A percentile compares a stretch with the other conserved stretches of the same genome.
Evolutionary conservation across 2,797 vertebrate species (phyloP).

Genomic region (Scolopax bukidnonensis): DNA sequence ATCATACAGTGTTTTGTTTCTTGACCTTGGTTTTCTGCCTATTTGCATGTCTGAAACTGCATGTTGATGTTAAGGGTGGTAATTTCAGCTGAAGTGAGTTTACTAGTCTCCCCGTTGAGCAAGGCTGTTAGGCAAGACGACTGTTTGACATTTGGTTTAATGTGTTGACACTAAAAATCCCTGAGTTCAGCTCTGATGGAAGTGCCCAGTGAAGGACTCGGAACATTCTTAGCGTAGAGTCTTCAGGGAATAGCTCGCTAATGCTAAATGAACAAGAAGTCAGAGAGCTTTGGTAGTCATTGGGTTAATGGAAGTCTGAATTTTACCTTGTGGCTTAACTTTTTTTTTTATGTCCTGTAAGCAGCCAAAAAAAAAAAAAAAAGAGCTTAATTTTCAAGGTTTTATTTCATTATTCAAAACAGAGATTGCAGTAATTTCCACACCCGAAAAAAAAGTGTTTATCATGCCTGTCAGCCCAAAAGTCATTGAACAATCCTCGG

Average conservation of each 20-base stretch:
- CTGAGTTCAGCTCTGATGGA: conserved; percentile 31
- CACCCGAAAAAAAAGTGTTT: neutral
- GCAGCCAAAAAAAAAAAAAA: neutral
- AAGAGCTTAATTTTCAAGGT: neutral
- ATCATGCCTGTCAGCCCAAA: neutral
- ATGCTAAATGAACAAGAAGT: neutral
- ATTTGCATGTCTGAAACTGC: neutral
- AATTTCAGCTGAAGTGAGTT: conserved; percentile 40
- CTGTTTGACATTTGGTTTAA: conserved; percentile 56
- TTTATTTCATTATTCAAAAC: neutral
- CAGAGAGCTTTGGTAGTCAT: neutral
- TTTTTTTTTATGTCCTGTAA: neutral
- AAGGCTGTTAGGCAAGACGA: conserved; percentile 34
- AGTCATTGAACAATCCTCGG: neutral
- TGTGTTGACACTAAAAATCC: conserved; percentile 50
- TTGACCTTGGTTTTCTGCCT: conserved; percentile 27
- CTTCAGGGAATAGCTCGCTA: neutral
- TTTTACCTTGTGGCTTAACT: neutral
- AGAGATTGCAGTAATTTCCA: neutral
- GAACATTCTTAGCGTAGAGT: neutral
- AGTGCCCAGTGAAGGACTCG: neutral
- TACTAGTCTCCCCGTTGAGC: neutral
- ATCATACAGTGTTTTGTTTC: neutral
- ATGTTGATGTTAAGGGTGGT: neutral
- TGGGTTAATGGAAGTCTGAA: neutral